These are phyloP conservation scores for Oryzias celebensis DNA, from an alignment of 2,113 vertebrate genomes.

Conservation along the genomic window DNA sequence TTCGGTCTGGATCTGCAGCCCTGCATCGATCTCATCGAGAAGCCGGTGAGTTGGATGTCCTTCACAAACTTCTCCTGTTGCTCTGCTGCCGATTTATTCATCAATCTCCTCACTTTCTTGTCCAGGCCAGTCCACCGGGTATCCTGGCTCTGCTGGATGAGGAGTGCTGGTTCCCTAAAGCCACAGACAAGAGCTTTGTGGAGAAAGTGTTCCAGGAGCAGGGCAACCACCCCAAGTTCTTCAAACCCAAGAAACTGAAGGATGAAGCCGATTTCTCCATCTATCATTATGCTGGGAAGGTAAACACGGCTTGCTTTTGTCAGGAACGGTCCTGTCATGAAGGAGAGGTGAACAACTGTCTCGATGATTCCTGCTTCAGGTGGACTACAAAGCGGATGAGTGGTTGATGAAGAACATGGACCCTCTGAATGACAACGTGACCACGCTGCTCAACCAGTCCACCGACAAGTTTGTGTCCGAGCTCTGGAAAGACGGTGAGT, in stretches of 20 bases:
- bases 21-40: constrained; percentile 95
- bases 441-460: constrained; percentile 92
- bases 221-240: constrained; percentile 93
- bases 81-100: too few species aligned
- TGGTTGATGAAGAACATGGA: constrained; percentile 99
- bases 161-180: constrained; percentile 99
- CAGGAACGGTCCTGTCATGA: neutral
- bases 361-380: constrained; percentile 70
- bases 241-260: constrained; percentile 97
- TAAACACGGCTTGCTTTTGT: constrained; percentile 49
- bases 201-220: constrained; percentile 97
- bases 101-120: neutral
- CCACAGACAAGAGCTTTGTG: constrained; percentile 97
- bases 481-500: constrained; percentile 97
- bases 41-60: constrained; percentile 80
- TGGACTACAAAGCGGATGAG: constrained; percentile 96
- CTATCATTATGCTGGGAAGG: constrained; percentile 98
- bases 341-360: neutral
- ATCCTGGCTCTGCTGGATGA: constrained; percentile 95
- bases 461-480: constrained; percentile 97
- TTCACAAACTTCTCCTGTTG: too few species aligned
- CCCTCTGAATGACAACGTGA: constrained; percentile 94
- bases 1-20: constrained; percentile 97
- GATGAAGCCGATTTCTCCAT: constrained; percentile 97
- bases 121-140: constrained; percentile 92